Evolutionary conservation across 2,113 vertebrate genomes (phyloP).

Genomic region (Astatoreochromis straeleni): DNA sequence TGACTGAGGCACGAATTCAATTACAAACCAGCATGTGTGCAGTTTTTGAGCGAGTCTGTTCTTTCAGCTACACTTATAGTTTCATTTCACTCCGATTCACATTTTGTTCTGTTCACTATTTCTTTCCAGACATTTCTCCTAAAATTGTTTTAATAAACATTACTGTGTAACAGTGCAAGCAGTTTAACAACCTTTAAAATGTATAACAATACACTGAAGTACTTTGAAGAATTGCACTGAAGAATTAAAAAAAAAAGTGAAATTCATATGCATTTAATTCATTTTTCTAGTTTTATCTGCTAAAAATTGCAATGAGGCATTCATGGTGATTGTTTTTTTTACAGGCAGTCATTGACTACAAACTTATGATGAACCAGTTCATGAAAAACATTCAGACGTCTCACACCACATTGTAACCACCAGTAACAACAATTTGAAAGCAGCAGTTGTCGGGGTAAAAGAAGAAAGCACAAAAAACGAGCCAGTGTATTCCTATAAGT

Average conservation of each 20-base stretch:
- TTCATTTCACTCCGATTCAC: not conserved
- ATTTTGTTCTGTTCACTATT: not conserved
- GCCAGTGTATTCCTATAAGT: not conserved
- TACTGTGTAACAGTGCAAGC: not conserved
- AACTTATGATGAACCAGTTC: not conserved
- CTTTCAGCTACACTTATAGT: not conserved
- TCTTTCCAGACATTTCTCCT: not conserved
- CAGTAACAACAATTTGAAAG: not conserved
- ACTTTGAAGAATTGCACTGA: not conserved
- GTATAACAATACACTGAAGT: not conserved
- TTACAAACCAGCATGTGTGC: not conserved
- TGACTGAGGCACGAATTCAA: not conserved
- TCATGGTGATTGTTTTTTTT: not conserved
- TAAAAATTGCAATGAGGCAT: not conserved
- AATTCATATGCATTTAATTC: not conserved
- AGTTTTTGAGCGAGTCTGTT: not conserved
- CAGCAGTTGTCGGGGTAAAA: not conserved
- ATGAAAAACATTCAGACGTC: not conserved
- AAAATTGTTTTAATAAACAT: not conserved
- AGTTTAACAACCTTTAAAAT: not conserved
- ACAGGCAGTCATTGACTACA: not conserved
- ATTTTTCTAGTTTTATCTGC: not conserved
- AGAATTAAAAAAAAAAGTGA: accelerated
- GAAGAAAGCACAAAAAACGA: not conserved
- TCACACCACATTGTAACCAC: not conserved